A percentile compares a stretch with the other conserved stretches of the same genome.
These are phyloP conservation scores for Morpho deidamia DNA, from an alignment of 2,888 invertebrate genomes.

Conservation along the genomic window DNA sequence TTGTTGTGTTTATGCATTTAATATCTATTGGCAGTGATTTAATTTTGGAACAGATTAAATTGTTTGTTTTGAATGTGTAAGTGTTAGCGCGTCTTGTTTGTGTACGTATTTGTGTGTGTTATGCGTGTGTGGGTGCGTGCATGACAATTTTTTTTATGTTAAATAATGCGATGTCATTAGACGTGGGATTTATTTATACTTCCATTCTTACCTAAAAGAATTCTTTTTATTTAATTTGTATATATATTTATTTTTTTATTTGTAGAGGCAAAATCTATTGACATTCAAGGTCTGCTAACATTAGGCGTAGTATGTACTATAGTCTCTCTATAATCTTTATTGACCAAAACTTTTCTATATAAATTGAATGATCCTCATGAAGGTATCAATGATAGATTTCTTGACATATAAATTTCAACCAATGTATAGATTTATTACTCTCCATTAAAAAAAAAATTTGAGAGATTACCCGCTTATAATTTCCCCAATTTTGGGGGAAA, in stretches of 20 bases:
- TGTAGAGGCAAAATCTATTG: neutral
- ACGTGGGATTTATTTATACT: slow-evolving; percentile 17
- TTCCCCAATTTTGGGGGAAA: too few species aligned
- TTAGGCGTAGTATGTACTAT: too few species aligned
- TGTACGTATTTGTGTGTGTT: slow-evolving; percentile 24
- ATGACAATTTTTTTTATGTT: slow-evolving; percentile 31
- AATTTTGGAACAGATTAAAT: slow-evolving; percentile 41
- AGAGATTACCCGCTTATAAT: too few species aligned
- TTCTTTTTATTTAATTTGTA: slow-evolving; percentile 5
- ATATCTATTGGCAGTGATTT: slow-evolving; percentile 25
- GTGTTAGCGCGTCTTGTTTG: slow-evolving; percentile 27
- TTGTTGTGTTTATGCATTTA: slow-evolving; percentile 51
- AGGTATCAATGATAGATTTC: too few species aligned
- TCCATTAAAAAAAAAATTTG: too few species aligned
- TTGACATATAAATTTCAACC: too few species aligned
- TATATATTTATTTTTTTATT: slow-evolving; percentile 8
- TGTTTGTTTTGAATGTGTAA: slow-evolving; percentile 31
- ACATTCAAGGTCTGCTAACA: too few species aligned
- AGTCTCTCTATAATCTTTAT: too few species aligned
- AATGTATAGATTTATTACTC: too few species aligned
- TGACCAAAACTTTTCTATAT: too few species aligned
- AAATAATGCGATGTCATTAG: slow-evolving; percentile 51
- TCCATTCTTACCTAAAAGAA: too few species aligned
- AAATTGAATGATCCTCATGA: too few species aligned
- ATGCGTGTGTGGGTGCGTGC: slow-evolving; percentile 29